These are phyloP conservation scores for Corythornis vintsioides DNA, from an alignment of 2,113 vertebrate genomes.

Conservation along the genomic window DNA sequence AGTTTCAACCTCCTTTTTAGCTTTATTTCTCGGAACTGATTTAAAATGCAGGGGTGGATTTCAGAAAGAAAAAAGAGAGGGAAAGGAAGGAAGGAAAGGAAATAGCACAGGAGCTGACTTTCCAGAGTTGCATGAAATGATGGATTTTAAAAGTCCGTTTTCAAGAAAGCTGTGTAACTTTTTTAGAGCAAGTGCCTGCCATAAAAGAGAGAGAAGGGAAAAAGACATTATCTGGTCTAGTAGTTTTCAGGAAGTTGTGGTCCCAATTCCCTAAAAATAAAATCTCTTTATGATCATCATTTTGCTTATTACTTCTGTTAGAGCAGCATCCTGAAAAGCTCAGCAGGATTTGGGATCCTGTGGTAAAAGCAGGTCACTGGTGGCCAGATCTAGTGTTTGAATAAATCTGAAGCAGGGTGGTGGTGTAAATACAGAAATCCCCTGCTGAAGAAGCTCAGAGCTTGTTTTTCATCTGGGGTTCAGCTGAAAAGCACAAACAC, in stretches of 20 bases:
- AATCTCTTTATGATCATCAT: slow-evolving; percentile 14
- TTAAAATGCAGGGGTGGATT: slow-evolving; percentile 64
- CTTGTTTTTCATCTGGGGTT: background rate
- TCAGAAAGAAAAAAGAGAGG: slow-evolving; percentile 14
- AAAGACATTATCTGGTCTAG: slow-evolving; percentile 69
- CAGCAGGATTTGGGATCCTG: background rate
- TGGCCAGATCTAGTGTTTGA: background rate
- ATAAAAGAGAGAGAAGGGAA: slow-evolving; percentile 34
- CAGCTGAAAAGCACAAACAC: background rate
- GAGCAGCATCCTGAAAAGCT: background rate
- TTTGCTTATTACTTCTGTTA: background rate
- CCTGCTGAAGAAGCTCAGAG: background rate
- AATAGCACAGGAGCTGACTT: slow-evolving; percentile 48
- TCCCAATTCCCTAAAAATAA: slow-evolving; percentile 63
- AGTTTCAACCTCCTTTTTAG: slow-evolving; percentile 36
- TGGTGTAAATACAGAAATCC: background rate
- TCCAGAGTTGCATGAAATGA: slow-evolving; percentile 51
- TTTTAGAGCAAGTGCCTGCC: slow-evolving; percentile 38
- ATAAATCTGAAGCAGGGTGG: background rate
- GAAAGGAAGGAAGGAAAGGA: slow-evolving; percentile 62
- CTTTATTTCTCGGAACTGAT: slow-evolving; percentile 67
- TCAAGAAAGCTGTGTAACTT: background rate
- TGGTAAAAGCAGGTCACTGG: background rate
- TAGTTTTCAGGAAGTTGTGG: slow-evolving; percentile 64
- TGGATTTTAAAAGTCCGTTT: slow-evolving; percentile 62